Base-by-base conservation (phyloP, 2,113 vertebrate species). In the Embiotoca jacksoni region DNA sequence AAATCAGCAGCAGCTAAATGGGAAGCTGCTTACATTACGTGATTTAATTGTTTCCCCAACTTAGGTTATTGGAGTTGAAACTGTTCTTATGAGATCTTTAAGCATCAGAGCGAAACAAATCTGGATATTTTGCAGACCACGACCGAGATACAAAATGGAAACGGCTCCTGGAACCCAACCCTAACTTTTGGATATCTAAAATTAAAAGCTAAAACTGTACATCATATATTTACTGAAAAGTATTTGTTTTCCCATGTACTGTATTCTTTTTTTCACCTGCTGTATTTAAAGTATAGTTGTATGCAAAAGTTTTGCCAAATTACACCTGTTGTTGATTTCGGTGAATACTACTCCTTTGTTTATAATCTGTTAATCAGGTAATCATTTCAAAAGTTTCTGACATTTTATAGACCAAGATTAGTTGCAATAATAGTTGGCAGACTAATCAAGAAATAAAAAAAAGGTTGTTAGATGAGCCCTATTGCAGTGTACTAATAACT, bases 161-260 rank as follows among this genome's bases (percentile, higher is more conserved):
- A 13, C 13, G 3, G 37, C 3, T 16, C 6, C 32, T 15, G 5
- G 13, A 54, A 54, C 2, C 3, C 50, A 41, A 41, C 39, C 39
- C 39, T 41, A n/a, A 6, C 39, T 83, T 63, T 78, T 37, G 52
- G 8, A 39, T 1, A 31, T 67, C n/a, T 52, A 32, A 63, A 81
- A 53, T 11, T 63, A 39, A 74, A 49, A 60, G 52, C 46, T 71
- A 32, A 47, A 73, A 33, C 10, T 15, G 33, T 23, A 23, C 23
- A 23, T 23, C 23, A 47, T 55, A 41, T 62, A 6, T 49, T 7
- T 57, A 46, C 32, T 14, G 31, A 44, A 23, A 23, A 23, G 23
- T 23, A 23, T 23, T 23, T 23, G 23, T 23, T 23, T 23, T 23
- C 23, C 23, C 23, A 23, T 23, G 23, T 23, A 23, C 23, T 23